These are phyloP conservation scores for Recurvirostra avosetta DNA, from an alignment of 2,113 vertebrate species.

Conservation along the genomic window DNA sequence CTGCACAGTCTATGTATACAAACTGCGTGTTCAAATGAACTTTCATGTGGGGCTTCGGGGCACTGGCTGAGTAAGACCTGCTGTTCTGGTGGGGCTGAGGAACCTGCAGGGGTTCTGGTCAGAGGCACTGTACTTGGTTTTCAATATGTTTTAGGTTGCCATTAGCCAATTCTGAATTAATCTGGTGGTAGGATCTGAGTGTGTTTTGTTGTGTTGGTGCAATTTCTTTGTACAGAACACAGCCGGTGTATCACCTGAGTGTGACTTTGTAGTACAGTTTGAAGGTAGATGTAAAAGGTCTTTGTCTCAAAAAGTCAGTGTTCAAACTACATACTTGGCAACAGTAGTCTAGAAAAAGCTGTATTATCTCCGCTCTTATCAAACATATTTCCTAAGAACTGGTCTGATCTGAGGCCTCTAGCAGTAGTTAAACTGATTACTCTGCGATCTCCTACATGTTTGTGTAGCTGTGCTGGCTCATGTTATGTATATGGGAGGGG, in stretches of 20 bases:
- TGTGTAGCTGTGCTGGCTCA: constrained; percentile 16
- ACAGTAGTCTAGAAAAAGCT: neutral
- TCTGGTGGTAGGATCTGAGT: neutral
- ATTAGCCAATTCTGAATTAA: neutral
- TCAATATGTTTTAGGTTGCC: neutral
- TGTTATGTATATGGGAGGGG: neutral
- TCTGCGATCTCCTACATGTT: neutral
- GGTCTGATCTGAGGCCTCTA: neutral
- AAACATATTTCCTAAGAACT: constrained; percentile 9
- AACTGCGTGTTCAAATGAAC: neutral
- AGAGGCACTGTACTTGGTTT: neutral
- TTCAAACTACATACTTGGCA: neutral
- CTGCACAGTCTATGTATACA: neutral
- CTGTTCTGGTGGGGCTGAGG: neutral
- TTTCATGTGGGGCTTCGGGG: rapidly evolving
- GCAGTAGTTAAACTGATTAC: neutral
- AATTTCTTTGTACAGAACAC: neutral
- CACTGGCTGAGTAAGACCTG: neutral
- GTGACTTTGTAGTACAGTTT: neutral
- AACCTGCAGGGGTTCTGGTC: neutral
- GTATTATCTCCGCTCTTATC: neutral
- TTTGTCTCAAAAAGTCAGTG: neutral
- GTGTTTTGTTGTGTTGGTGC: neutral
- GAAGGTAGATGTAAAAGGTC: neutral
- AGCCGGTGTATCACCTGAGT: neutral